Conservation (phyloP, 1,140 invertebrate genomes). For the Drosophila nikananu region DNA sequence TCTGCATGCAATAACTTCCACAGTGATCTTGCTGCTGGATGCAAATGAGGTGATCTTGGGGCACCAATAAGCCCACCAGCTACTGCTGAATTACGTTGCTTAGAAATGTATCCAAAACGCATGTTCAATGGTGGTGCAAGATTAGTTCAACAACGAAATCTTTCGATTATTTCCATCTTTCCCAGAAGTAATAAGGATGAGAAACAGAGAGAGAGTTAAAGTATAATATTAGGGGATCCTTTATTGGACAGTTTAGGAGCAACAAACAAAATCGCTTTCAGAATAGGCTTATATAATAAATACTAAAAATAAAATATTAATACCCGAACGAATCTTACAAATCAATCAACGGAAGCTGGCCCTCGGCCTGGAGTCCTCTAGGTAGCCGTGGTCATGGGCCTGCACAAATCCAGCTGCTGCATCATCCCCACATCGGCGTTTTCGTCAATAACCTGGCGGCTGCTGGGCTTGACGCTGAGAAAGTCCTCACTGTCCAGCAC, state of each 20-base stretch:
- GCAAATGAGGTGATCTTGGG: slow-evolving; percentile 23
- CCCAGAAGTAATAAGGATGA: too few relatives aligned
- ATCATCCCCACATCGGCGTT: slow-evolving; percentile 33
- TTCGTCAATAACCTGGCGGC: slow-evolving; percentile 26
- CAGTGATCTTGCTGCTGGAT: too few relatives aligned
- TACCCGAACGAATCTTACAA: slow-evolving; percentile 44
- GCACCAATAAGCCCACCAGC: slow-evolving; percentile 21
- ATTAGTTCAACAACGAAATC: not conserved
- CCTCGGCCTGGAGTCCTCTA: slow-evolving; percentile 12
- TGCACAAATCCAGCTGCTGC: slow-evolving; percentile 25
- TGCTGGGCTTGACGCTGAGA: slow-evolving; percentile 55
- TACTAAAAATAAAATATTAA: slow-evolving; percentile 43
- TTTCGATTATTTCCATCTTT: not conserved
- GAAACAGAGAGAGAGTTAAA: too few relatives aligned
- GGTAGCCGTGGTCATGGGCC: slow-evolving; percentile 29
- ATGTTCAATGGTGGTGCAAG: too few relatives aligned
- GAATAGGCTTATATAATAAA: slow-evolving; percentile 38
- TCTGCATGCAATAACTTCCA: too few relatives aligned
- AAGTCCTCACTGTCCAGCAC: slow-evolving; percentile 65
- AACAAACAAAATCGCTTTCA: slow-evolving; percentile 32
- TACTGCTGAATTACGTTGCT: slow-evolving; percentile 55
- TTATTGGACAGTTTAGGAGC: slow-evolving; percentile 31
- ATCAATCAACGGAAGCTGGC: slow-evolving; percentile 38
- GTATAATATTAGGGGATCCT: slow-evolving; percentile 25
- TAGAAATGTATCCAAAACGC: slow-evolving; percentile 5